phyloP scores from a whole-genome alignment of 1,140 invertebrate species.

The Odontomachus brunneus region DNA sequence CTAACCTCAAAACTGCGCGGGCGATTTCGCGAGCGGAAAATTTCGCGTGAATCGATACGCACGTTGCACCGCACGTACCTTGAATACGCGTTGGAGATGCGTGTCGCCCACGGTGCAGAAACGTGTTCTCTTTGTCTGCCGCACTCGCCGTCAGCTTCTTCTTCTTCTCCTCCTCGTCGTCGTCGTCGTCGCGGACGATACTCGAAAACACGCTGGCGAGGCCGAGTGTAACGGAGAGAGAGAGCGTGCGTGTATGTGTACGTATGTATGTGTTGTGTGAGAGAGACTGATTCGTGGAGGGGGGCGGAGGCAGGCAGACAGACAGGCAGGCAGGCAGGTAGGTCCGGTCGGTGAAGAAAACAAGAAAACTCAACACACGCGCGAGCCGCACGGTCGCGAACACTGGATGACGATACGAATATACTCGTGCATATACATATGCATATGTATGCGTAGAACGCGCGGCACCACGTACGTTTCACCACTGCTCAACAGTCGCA shows the following conservation, averaged over 20 bases:
- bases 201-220: slow-evolving; percentile 12
- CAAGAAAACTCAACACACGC: slow-evolving; percentile 2
- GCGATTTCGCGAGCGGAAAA: not conserved
- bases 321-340: not conserved
- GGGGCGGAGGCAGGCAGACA: not conserved
- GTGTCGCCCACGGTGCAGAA: not conserved
- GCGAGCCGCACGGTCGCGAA: slow-evolving; percentile 8
- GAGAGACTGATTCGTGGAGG: not conserved
- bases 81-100: slow-evolving; percentile 17
- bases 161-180: not conserved
- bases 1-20: slow-evolving; percentile 32
- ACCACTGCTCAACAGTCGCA: slow-evolving; percentile 46
- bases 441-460: not conserved
- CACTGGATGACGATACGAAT: not conserved
- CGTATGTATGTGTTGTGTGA: no score
- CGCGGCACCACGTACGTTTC: slow-evolving; percentile 17
- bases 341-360: not conserved
- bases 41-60: not conserved
- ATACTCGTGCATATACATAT: not conserved
- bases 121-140: slow-evolving; percentile 2
- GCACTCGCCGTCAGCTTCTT: not conserved
- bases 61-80: slow-evolving; percentile 7
- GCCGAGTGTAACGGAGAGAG: not conserved
- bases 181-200: not conserved
- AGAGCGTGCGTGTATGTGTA: no score